Evolutionary conservation across 1,140 invertebrate genomes (phyloP), one percentile per base, ranked within the genome.

Genomic region (Trypoxylus dichotomus): DNA sequence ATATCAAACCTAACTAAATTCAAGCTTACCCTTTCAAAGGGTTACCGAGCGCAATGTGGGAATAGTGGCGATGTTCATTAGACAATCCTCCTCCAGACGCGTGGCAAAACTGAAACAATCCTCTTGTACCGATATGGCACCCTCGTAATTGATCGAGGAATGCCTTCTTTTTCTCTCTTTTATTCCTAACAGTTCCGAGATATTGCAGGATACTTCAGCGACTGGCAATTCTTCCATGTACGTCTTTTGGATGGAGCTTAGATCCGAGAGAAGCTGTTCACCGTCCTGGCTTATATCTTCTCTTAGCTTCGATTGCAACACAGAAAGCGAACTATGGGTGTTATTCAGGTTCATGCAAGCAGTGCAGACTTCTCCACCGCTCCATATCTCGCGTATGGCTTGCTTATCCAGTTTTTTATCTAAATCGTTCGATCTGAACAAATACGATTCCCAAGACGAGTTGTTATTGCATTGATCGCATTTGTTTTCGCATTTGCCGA

Each of bases 231-330:
- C 79, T 71, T 83, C 81, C 80, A 84, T 82, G 77, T 84, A 83
- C 6, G 79, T 75, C 42, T 82, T 82, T 75, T 83, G 81, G 54
- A 82, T 60, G 72, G 77, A 81, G 76, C 80, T 83, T 21, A 83
- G 75, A 79, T 83, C 84, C 15, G 82, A 84, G 2, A 85, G 77
- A 15, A 85, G 78, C 47, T 83, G 81, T 77, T 85, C 85, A 10
- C 83, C 84, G 47, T 85, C 85, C 47, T 82, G 79, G 24, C 78
- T 81, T 32, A 83, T 81, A 72, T 85, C 85, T 75, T 85, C 83
- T 15, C 84, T 81, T n/a, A 85, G 72, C 43, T 82, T 78, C 25
- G 77, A 77, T 11, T 81, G 76, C 15, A 81, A 63, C 13, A 21
- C 73, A 10, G 41, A 15, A 41, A 78, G 54, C 25, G 73, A 72